Evolutionary conservation across 2,888 invertebrate genomes (phyloP), one percentile per base, ranked within the genome.

Genomic region (Ashinkailepas kermadecensis): DNA sequence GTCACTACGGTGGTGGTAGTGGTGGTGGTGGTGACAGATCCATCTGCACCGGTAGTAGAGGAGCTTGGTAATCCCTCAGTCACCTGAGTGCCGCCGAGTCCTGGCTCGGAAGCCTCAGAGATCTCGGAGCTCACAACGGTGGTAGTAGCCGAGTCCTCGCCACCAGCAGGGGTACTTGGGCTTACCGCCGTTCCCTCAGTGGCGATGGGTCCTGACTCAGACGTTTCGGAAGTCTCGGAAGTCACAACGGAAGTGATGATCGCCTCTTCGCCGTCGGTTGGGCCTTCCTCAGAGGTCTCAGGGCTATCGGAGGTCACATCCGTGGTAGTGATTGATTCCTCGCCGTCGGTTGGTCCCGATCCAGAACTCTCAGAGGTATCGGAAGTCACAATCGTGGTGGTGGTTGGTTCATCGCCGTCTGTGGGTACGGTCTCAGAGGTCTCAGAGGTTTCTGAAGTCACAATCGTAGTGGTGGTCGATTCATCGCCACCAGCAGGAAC

Each of bases 351-450:
- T 8, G 67, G 59, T 59, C 59, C 59, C 11, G 59, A 13, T 15
- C 7, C 59, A 59, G 59, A 59, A 7, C 0, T 59, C 15, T 58
- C 62, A 39, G 81, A 11, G 82, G 54, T 18, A 67, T 83, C 12
- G 62, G 80, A 23, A 39, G 65, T 62, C 23, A 78, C 9, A 57
- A 39, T 54, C 13, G n/a, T 54, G n/a, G 21, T 81, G 39, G 70
- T 58, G 67, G 9, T n/a, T 13, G 6, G 15, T 13, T 13, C 74
- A 18, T 13, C 39, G 4, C 39, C 39, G 39, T 39, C 39, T 1
- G 39, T 93, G 91, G 59, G 59, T 59, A 1, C 59, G 1, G 59
- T 4, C 59, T 4, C 59, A 13, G 59, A 59, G 21, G 3, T 21
- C 11, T 54, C 78, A 10, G 78, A 56, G 54, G 56, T 56, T 1